phyloP scores from a whole-genome alignment of 2,888 invertebrate species.

The Scaptomyza reducta region DNA sequence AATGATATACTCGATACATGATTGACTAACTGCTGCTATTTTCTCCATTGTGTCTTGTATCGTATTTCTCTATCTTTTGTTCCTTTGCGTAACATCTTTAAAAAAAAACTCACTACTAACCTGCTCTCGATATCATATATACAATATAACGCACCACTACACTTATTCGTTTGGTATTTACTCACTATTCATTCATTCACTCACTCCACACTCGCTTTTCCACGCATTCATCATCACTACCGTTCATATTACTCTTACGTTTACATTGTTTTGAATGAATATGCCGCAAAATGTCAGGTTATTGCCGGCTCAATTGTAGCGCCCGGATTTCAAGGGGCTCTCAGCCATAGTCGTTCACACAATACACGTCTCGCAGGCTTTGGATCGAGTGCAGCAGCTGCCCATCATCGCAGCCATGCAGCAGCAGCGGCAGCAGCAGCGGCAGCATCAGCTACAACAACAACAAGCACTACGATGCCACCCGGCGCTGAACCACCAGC shows the following conservation, averaged over 20 bases:
- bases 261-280: conserved; percentile 37
- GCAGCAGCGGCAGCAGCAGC: conserved; percentile 44
- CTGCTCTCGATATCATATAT: not conserved
- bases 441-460: conserved; percentile 38
- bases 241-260: conserved; percentile 9
- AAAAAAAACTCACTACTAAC: conserved; percentile 1
- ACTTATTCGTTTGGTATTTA: not conserved
- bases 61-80: conserved; percentile 64
- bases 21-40: conserved; percentile 58
- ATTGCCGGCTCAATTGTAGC: conserved; percentile 83
- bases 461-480: conserved; percentile 37
- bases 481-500: conserved; percentile 23
- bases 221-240: conserved; percentile 9
- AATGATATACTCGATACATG: conserved; percentile 29
- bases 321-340: conserved; percentile 82
- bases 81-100: conserved; percentile 22
- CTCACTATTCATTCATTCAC: not conserved
- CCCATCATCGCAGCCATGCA: conserved; percentile 57
- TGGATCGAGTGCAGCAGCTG: conserved; percentile 50
- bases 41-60: conserved; percentile 65
- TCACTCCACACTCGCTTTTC: conserved; percentile 12
- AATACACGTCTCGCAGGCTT: conserved; percentile 70
- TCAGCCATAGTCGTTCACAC: conserved; percentile 82
- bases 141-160: conserved; percentile 16
- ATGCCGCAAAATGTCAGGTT: conserved; percentile 64